Percentiles rank a stretch among this genome's conserved stretches.
Evolutionary conservation across 1,140 invertebrate genomes (phyloP).

Genomic region (Notospermus geniculatus): DNA sequence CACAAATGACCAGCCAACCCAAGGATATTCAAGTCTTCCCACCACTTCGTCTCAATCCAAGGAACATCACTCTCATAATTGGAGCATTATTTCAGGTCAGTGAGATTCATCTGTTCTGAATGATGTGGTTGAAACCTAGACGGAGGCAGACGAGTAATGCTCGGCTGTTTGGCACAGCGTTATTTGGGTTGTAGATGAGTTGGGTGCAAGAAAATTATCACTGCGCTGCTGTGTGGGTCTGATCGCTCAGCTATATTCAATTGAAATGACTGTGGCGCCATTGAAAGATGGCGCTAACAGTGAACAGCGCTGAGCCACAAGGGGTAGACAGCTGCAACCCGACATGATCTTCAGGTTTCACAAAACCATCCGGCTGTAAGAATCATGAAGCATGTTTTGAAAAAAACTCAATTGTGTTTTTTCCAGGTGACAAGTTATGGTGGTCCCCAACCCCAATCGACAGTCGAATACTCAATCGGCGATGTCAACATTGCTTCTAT

Average conservation of each 20-base stretch:
- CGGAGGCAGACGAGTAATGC: too few relatives aligned
- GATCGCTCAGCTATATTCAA: background rate
- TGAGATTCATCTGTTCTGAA: conserved; percentile 17
- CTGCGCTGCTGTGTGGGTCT: background rate
- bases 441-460: conserved; percentile 71
- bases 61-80: conserved; percentile 70
- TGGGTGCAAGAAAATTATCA: too few relatives aligned
- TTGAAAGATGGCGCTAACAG: too few relatives aligned
- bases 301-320: too few relatives aligned
- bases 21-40: conserved; percentile 64
- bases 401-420: conserved; percentile 7
- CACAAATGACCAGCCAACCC: conserved; percentile 33
- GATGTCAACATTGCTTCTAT: conserved; percentile 58
- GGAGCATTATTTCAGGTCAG: conserved; percentile 71
- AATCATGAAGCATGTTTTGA: conserved; percentile 7
- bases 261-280: too few relatives aligned
- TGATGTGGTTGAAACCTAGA: too few relatives aligned
- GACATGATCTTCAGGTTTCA: too few relatives aligned
- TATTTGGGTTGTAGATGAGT: too few relatives aligned
- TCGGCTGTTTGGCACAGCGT: too few relatives aligned
- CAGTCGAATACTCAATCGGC: conserved; percentile 64
- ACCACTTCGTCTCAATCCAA: conserved; percentile 69
- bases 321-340: too few relatives aligned
- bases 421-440: conserved; percentile 60
- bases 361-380: too few relatives aligned